Percentiles rank a stretch among this genome's conserved stretches.
Evolutionary conservation across 2,888 invertebrate species (phyloP).

Genomic region (Lasiommata megera): DNA sequence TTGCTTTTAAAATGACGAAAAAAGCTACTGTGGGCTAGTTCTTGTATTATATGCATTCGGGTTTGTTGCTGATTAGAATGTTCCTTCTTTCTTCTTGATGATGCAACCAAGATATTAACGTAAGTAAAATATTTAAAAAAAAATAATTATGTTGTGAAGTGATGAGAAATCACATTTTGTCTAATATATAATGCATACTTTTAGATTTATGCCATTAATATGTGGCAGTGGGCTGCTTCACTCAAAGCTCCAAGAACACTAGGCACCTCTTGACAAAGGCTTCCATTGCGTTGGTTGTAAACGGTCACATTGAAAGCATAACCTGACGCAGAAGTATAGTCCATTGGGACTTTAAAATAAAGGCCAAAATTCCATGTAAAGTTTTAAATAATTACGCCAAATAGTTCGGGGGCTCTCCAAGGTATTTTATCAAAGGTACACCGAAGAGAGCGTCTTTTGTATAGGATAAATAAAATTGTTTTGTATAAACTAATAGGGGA

Average conservation of each 20-base stretch:
- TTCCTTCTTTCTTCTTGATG: no score
- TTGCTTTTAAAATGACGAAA: no score
- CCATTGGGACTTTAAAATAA: not conserved
- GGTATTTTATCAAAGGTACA: conserved; percentile 18
- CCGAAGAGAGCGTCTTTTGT: conserved; percentile 18
- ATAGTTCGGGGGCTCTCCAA: not conserved
- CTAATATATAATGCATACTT: no score
- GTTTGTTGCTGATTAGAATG: no score
- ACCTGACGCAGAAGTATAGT: not conserved
- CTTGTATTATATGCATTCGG: no score
- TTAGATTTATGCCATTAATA: no score
- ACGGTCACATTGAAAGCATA: not conserved
- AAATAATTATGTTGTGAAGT: no score
- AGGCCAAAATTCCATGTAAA: not conserved
- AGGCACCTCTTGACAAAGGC: conserved; percentile 30
- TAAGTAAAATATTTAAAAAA: no score
- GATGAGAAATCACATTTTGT: no score
- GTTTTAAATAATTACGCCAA: not conserved
- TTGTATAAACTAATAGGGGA: conserved; percentile 13
- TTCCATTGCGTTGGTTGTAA: conserved; percentile 13
- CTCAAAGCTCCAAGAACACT: conserved; percentile 25
- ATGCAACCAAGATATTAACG: no score
- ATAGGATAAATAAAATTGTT: conserved; percentile 17
- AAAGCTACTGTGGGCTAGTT: no score
- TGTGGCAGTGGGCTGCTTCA: not conserved